These are phyloP conservation scores for Alectoris magna DNA, from an alignment of 2,797 vertebrate genomes.

Conservation along the genomic window DNA sequence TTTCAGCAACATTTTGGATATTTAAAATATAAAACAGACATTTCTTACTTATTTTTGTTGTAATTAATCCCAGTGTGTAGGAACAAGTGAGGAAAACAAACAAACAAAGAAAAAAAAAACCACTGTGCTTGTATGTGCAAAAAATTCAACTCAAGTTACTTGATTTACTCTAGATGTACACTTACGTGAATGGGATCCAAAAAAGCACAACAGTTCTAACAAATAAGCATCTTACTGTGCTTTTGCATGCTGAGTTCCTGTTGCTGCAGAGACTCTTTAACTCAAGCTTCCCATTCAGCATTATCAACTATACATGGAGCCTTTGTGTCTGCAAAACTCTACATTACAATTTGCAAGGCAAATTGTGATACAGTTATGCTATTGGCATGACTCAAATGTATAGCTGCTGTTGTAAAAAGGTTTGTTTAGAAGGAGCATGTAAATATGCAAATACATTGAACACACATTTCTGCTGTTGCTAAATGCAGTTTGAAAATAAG, in stretches of 20 bases:
- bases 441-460: background rate
- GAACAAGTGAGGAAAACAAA: background rate
- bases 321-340: background rate
- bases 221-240: background rate
- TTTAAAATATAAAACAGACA: background rate
- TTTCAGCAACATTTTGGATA: background rate
- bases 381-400: background rate
- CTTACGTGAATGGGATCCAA: background rate
- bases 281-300: background rate
- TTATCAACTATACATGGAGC: background rate
- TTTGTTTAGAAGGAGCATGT: background rate
- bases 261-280: background rate
- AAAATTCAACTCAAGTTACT: background rate
- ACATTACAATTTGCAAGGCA: background rate
- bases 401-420: background rate
- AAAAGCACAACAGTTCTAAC: background rate
- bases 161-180: background rate
- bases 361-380: background rate
- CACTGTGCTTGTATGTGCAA: rapidly evolving
- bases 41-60: background rate
- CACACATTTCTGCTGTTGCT: background rate
- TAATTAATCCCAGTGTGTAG: background rate
- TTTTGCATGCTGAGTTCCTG: background rate
- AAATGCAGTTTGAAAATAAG: background rate
- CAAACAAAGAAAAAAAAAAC: background rate